A percentile compares a stretch with the other conserved stretches of the same genome.
Conservation (phyloP, 2,113 vertebrate genomes). For the Hemiprocne comata region DNA sequence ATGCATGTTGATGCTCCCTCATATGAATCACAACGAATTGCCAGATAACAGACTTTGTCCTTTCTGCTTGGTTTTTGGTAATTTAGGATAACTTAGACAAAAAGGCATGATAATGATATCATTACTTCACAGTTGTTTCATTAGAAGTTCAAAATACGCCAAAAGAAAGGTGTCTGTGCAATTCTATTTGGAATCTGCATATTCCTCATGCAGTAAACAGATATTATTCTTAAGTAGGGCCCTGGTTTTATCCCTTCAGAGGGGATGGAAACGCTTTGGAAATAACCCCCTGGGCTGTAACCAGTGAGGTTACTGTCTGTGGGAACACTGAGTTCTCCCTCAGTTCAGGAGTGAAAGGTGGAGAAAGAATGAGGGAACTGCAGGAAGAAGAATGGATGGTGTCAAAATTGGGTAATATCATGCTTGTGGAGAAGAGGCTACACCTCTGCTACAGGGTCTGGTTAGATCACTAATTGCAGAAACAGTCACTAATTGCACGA, state of each 20-base stretch:
- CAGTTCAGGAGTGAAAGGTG: not conserved
- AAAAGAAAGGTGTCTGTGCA: not conserved
- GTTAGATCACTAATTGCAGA: not conserved
- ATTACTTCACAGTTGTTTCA: not conserved
- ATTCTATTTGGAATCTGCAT: not conserved
- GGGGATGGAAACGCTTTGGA: not conserved
- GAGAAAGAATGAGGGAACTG: not conserved
- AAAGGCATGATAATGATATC: not conserved
- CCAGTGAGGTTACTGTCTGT: rapidly evolving
- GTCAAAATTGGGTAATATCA: not conserved
- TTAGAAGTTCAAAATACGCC: not conserved
- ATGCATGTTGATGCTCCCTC: not conserved
- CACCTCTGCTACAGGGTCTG: not conserved
- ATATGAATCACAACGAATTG: not conserved
- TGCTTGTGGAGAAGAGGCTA: not conserved
- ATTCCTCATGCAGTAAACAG: not conserved
- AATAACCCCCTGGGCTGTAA: not conserved
- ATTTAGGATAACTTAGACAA: not conserved
- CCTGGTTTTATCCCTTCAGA: not conserved
- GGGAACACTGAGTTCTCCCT: rapidly evolving
- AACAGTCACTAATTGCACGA: not conserved
- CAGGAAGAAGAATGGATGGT: not conserved
- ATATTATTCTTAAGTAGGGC: not conserved
- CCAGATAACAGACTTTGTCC: not conserved
- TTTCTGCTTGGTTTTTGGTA: not conserved